phyloP scores from a whole-genome alignment of 2,888 invertebrate genomes.

The Stenodema calcarata region DNA sequence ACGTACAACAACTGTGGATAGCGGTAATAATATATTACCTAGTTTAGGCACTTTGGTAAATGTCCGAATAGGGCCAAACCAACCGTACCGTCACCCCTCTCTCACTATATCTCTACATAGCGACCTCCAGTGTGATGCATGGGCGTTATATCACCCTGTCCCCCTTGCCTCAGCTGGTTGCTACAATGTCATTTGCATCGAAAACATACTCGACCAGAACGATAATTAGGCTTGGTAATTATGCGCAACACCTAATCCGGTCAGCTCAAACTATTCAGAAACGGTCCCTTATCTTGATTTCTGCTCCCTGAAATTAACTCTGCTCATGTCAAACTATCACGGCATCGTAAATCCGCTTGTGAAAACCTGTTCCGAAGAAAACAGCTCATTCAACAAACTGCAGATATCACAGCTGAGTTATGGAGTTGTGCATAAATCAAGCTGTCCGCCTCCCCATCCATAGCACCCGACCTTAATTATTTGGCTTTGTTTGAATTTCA shows the following conservation, averaged over 20 bases:
- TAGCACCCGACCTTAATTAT: slow-evolving; percentile 3
- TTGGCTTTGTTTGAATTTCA: slow-evolving; percentile 24
- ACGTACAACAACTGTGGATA: neutral
- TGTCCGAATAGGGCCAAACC: neutral
- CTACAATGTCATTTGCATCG: slow-evolving; percentile 23
- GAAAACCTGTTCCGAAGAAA: neutral
- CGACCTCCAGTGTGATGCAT: neutral
- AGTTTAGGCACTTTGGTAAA: neutral
- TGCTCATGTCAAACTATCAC: slow-evolving; percentile 15
- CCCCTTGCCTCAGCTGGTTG: neutral
- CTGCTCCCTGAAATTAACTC: neutral
- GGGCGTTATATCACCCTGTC: neutral
- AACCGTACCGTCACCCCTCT: neutral
- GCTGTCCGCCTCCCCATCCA: neutral
- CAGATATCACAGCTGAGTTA: slow-evolving; percentile 13
- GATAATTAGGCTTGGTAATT: slow-evolving; percentile 24
- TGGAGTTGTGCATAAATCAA: neutral
- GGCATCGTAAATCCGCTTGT: slow-evolving; percentile 4
- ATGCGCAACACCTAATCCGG: slow-evolving; percentile 21
- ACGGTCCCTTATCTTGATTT: neutral
- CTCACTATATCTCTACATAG: neutral
- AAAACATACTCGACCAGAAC: slow-evolving; percentile 19
- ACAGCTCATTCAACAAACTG: neutral
- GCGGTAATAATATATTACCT: neutral
- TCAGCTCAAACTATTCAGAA: neutral